Base-by-base conservation (phyloP, 2,113 vertebrate genomes). In the Rhea americana region DNA sequence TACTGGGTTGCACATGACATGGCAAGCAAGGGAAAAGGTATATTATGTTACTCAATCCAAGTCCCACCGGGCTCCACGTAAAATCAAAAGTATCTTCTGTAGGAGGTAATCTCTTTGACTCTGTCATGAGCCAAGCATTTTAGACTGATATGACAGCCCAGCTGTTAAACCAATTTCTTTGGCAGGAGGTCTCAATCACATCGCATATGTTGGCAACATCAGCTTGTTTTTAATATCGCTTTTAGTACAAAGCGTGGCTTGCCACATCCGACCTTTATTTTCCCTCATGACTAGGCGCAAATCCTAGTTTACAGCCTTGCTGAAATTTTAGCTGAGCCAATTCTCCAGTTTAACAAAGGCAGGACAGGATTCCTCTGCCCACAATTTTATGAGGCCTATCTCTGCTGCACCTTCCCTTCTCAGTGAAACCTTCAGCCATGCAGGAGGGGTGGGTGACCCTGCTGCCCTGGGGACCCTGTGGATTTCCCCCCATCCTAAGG, bases 261-360 rank as follows among this genome's bases (percentile, higher is more conserved):
- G 26, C 53, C 48, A 66, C 43, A 62, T 26, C 37, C 74, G 61
- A 78, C 43, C 17, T 85, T 95, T 47, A 41, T 71, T 11, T 72
- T 70, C 51, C 63, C 63, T 58, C 43, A 32, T 9, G 30, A 26
- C 5, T 87, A 62, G 35, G 63, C 72, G 72, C 37, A 88, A 83
- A 91, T 83, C 50, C 22, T 59, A 10, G 1, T 45, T 85, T 82
- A 58, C 15, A 66, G n/a, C 13, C 4, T 66, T 70, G 18, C 15
- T 90, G 47, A 77, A 94, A 59, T 43, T 85, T 77, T 53, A 93
- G 45, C 45, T 89, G 85, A 87, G 11, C 15, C 55, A 56, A 56
- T 30, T 56, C n/a, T 65, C 17, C 48, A 68, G 15, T 59, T 47
- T 7, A 32, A 75, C 39, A 41, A 55, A 22, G 16, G 6, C 25